These are phyloP conservation scores for Tringa solitaria DNA, from an alignment of 2,113 vertebrate genomes.

Conservation along the genomic window DNA sequence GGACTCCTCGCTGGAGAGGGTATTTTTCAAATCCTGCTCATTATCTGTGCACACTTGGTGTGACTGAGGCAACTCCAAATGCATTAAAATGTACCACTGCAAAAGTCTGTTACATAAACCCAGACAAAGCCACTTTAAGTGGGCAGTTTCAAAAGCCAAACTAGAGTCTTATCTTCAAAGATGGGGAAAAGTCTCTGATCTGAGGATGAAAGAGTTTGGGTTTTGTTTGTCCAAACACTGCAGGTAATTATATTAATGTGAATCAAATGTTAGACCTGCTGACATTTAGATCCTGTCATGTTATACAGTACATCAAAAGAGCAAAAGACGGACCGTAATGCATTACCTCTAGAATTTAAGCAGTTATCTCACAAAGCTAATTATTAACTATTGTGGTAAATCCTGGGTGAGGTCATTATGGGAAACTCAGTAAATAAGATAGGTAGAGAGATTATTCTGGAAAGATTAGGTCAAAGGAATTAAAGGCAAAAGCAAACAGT, in stretches of 20 bases:
- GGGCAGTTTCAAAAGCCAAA: slow-evolving; percentile 2
- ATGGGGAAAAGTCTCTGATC: slow-evolving; percentile 14
- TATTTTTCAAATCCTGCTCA: neutral
- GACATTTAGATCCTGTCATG: neutral
- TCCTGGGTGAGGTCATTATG: neutral
- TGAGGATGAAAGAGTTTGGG: slow-evolving; percentile 4
- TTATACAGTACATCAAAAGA: neutral
- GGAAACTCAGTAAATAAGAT: neutral
- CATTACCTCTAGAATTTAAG: neutral
- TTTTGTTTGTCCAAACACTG: slow-evolving; percentile 36
- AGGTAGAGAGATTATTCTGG: neutral
- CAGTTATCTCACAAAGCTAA: neutral
- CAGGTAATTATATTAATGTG: slow-evolving; percentile 13
- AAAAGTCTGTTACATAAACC: neutral
- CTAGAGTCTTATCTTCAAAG: slow-evolving; percentile 24
- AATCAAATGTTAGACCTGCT: slow-evolving; percentile 4
- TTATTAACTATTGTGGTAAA: neutral
- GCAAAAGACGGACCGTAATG: neutral
- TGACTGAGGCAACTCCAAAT: neutral
- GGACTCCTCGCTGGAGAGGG: accelerated
- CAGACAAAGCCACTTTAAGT: neutral
- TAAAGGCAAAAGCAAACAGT: neutral
- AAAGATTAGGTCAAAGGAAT: neutral
- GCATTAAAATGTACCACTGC: neutral
- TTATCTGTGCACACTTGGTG: neutral